These are phyloP conservation scores for Psittacula cyanocephala DNA, from an alignment of 2,113 vertebrate species.

Conservation along the genomic window DNA sequence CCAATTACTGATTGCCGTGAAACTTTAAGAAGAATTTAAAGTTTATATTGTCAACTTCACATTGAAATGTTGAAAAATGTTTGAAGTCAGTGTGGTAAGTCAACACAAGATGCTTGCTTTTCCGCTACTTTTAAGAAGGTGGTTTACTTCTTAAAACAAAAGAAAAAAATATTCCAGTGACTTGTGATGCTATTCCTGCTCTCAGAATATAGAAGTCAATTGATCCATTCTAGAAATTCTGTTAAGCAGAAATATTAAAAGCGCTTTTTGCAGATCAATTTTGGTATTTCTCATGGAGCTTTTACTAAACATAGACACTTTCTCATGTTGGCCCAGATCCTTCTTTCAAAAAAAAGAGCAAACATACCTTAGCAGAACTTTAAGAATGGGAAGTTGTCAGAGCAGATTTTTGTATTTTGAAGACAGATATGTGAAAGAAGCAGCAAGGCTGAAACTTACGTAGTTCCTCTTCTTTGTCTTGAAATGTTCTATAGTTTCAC, in stretches of 20 bases:
- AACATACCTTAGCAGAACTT: neutral
- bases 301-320: neutral
- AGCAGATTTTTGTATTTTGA: neutral
- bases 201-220: neutral
- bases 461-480: constrained; percentile 31
- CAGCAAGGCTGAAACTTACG: neutral
- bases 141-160: neutral
- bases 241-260: neutral
- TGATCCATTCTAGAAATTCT: neutral
- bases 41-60: neutral
- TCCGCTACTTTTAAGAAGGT: neutral
- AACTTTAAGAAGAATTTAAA: neutral
- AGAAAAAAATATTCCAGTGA: neutral
- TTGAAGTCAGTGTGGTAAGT: neutral
- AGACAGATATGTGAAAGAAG: neutral
- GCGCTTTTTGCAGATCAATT: neutral
- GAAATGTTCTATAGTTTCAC: constrained; percentile 81
- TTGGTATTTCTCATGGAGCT: neutral
- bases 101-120: neutral
- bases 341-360: neutral
- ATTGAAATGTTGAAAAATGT: neutral
- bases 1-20: neutral
- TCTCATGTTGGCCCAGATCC: neutral
- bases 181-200: neutral
- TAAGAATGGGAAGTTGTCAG: neutral